Evolutionary conservation across 1,140 invertebrate species (phyloP).

Genomic region (Pseudachorutes palmiensis): DNA sequence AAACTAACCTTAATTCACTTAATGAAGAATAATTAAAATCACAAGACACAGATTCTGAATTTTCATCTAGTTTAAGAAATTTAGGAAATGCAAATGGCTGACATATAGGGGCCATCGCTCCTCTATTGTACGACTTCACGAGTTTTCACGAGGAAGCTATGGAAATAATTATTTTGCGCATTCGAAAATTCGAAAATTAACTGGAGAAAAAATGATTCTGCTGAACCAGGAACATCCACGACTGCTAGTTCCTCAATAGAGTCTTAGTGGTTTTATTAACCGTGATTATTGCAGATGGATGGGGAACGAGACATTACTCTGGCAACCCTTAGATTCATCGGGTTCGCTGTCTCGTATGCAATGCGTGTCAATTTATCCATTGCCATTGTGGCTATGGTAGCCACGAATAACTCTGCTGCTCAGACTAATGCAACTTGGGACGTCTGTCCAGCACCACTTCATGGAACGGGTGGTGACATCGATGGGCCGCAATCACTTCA

Average conservation of each 20-base stretch:
- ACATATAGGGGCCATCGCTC: too few species aligned
- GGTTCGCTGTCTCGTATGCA: constrained; percentile 55
- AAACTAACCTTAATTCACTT: too few species aligned
- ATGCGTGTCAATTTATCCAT: constrained; percentile 94
- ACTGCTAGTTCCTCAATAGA: not conserved
- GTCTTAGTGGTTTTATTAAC: not conserved
- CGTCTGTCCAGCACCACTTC: not conserved
- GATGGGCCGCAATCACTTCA: not conserved
- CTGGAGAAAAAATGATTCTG: too few species aligned
- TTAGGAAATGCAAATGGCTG: too few species aligned
- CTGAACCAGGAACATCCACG: too few species aligned
- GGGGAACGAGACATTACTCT: constrained; percentile 41
- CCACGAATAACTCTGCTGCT: constrained; percentile 43
- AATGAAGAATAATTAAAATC: too few species aligned
- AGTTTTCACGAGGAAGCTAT: too few species aligned
- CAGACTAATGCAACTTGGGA: not conserved
- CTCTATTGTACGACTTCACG: not conserved
- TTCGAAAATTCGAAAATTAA: too few species aligned
- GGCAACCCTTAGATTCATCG: constrained; percentile 46
- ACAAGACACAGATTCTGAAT: too few species aligned
- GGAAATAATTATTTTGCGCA: too few species aligned
- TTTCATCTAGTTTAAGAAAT: too few species aligned
- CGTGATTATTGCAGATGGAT: constrained; percentile 18
- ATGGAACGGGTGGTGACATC: not conserved
- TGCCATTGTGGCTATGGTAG: constrained; percentile 88